phyloP scores from a whole-genome alignment of 2,797 vertebrate genomes.

The Scleropages formosus region DNA sequence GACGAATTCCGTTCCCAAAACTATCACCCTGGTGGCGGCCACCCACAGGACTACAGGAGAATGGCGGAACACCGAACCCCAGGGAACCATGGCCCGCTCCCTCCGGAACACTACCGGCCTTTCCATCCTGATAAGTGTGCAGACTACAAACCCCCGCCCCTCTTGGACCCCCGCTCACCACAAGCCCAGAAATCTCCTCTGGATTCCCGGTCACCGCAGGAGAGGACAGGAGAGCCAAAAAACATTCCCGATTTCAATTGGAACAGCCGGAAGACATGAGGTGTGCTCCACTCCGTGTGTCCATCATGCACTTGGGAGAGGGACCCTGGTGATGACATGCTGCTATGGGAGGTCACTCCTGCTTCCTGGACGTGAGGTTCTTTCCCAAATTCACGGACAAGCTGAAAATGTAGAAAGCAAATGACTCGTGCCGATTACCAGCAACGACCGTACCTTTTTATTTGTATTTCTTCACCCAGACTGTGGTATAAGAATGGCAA shows the following conservation, averaged over 20 bases:
- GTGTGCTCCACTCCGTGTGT: conserved; percentile 15
- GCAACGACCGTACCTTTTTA: conserved; percentile 50
- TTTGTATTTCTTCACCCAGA: conserved; percentile 34
- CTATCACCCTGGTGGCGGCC: conserved; percentile 68
- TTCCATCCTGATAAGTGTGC: conserved; percentile 81
- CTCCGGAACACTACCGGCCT: conserved; percentile 85
- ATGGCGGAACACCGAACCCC: conserved; percentile 85
- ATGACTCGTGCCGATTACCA: conserved; percentile 48
- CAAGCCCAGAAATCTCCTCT: conserved; percentile 91
- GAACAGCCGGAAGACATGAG: conserved; percentile 86
- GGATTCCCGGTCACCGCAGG: conserved; percentile 82
- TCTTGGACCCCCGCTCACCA: conserved; percentile 86
- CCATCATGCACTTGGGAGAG: conserved; percentile 35
- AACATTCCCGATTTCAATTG: conserved; percentile 85
- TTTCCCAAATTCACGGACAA: conserved; percentile 19
- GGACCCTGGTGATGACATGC: conserved; percentile 56
- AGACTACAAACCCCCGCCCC: conserved; percentile 80
- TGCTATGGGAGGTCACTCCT: conserved; percentile 54
- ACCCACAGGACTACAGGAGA: conserved; percentile 87
- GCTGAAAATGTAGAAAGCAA: conserved; percentile 48
- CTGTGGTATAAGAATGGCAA: conserved; percentile 41
- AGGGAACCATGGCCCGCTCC: conserved; percentile 75
- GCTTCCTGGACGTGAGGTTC: conserved; percentile 29
- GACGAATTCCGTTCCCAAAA: conserved; percentile 83
- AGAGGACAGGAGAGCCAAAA: conserved; percentile 82